Conservation (phyloP, 2,888 invertebrate genomes). For the Griposia aprilina region DNA sequence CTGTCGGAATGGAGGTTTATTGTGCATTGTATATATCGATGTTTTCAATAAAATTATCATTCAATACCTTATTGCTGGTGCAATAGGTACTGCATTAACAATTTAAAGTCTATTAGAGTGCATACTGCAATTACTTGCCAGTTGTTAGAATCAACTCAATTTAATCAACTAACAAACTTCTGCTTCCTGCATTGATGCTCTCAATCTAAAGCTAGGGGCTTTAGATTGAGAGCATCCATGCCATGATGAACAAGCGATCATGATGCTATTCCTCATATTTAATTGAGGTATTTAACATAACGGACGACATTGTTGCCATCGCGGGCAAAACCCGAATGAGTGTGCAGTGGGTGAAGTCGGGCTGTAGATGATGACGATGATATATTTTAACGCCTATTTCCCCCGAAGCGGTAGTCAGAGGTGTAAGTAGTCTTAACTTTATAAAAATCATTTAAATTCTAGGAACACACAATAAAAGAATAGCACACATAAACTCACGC, state of each 20-base stretch:
- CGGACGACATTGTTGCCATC: too few relatives aligned
- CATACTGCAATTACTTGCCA: background rate
- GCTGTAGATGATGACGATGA: too few relatives aligned
- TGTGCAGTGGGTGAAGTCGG: too few relatives aligned
- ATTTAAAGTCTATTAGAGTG: background rate
- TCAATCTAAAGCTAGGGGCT: too few relatives aligned
- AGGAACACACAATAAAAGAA: conserved; percentile 11
- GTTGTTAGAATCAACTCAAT: conserved; percentile 1
- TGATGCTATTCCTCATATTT: background rate
- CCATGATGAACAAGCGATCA: background rate
- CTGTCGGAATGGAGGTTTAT: too few relatives aligned
- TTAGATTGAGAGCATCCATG: background rate
- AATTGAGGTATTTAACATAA: too few relatives aligned
- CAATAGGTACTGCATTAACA: background rate
- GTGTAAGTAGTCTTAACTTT: background rate
- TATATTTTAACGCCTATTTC: too few relatives aligned
- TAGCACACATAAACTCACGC: too few relatives aligned
- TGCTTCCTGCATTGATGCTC: too few relatives aligned
- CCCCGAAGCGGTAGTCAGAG: background rate
- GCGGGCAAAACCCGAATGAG: too few relatives aligned
- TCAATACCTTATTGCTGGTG: background rate
- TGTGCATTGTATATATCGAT: background rate
- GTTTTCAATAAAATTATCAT: background rate
- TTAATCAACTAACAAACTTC: background rate
- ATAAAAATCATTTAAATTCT: conserved; percentile 2